Percentiles rank a stretch among this genome's conserved stretches.
Evolutionary conservation across 92 coral and sea anemone species (phyloP).

Genomic region (Chrysogorgia sp.): DNA sequence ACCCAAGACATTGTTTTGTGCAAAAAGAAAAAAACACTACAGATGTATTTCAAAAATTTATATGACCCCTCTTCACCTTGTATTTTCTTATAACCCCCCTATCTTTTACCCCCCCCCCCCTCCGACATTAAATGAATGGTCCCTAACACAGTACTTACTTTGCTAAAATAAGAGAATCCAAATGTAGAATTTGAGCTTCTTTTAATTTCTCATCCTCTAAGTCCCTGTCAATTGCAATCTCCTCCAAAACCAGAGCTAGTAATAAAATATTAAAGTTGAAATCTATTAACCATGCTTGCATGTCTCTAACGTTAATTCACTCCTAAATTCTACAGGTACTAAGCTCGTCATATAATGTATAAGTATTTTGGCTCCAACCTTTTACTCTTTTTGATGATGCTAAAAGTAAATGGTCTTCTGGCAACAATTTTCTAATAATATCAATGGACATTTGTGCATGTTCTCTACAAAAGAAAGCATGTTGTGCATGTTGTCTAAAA

Average conservation of each 20-base stretch:
- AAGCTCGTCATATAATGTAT: no score
- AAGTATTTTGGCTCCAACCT: conserved; percentile 57
- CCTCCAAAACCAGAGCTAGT: conserved; percentile 89
- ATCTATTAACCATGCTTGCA: background rate
- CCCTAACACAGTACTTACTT: conserved; percentile 58
- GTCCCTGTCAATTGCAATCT: conserved; percentile 93
- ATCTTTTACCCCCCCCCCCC: no score
- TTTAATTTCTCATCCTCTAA: conserved; percentile 78
- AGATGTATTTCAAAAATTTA: no score
- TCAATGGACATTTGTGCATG: conserved; percentile 91
- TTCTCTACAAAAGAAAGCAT: conserved; percentile 56
- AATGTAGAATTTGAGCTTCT: conserved; percentile 88
- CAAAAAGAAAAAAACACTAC: no score
- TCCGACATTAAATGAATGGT: no score
- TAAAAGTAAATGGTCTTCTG: conserved; percentile 85
- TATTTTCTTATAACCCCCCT: no score
- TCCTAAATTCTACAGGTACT: no score
- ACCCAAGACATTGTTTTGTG: no score
- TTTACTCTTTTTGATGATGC: conserved; percentile 98
- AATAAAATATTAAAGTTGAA: background rate
- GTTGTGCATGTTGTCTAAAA: no score
- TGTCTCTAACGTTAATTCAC: background rate
- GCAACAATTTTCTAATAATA: conserved; percentile 83
- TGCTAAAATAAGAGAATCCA: conserved; percentile 89
- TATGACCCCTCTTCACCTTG: no score